A percentile compares a stretch with the other conserved stretches of the same genome.
Conservation (phyloP, 1,140 invertebrate species). For the Aethina tumida region DNA sequence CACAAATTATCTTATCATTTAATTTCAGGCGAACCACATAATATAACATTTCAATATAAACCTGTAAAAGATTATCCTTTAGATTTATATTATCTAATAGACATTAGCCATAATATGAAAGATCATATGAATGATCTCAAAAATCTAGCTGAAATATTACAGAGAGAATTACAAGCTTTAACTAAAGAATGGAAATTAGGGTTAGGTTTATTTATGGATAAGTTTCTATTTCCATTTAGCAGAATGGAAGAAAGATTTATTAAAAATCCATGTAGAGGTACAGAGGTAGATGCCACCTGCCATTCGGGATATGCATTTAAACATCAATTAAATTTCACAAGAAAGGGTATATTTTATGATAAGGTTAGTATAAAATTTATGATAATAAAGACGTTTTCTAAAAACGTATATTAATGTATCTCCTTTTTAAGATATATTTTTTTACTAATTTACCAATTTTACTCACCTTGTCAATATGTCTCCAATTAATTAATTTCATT, state of each 20-base stretch:
- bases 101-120: slow-evolving; percentile 81
- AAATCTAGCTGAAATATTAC: slow-evolving; percentile 56
- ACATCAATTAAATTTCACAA: too few relatives aligned
- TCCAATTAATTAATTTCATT: not conserved
- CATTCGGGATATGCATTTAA: too few relatives aligned
- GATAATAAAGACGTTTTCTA: not conserved
- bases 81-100: slow-evolving; percentile 90
- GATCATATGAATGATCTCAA: slow-evolving; percentile 76
- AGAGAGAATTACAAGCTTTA: slow-evolving; percentile 39
- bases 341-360: too few relatives aligned
- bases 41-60: slow-evolving; percentile 27
- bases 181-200: slow-evolving; percentile 26
- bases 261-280: slow-evolving; percentile 70
- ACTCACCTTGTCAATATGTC: not conserved
- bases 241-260: slow-evolving; percentile 40
- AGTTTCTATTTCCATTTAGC: slow-evolving; percentile 1
- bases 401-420: not conserved
- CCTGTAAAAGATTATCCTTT: slow-evolving; percentile 74
- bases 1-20: not conserved
- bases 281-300: too few relatives aligned
- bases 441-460: not conserved
- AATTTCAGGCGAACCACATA: slow-evolving; percentile 27
- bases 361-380: slow-evolving; percentile 5
- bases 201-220: not conserved
- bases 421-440: not conserved